Evolutionary conservation across 2,113 vertebrate genomes (phyloP).

Genomic region (Rhegmatorhina hoffmannsi): DNA sequence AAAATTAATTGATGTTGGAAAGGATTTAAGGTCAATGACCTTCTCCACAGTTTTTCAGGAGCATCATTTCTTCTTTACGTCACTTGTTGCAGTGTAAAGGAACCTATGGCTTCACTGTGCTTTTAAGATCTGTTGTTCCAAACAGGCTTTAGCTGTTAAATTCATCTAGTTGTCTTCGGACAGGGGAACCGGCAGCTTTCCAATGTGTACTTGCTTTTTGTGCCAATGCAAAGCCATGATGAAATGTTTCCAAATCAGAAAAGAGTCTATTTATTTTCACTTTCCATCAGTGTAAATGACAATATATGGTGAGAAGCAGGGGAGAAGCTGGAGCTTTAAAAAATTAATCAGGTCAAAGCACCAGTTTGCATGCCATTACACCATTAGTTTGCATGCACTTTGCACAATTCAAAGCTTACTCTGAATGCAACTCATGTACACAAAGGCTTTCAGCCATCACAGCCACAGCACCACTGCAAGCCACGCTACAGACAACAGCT

Average conservation of each 20-base stretch:
- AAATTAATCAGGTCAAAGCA: background rate
- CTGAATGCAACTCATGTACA: constrained; percentile 4
- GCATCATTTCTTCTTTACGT: background rate
- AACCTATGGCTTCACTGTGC: background rate
- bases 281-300: background rate
- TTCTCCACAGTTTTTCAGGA: background rate
- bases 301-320: background rate
- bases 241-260: background rate
- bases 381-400: background rate
- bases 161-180: background rate
- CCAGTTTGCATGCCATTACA: background rate
- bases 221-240: background rate
- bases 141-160: background rate
- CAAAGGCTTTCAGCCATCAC: background rate
- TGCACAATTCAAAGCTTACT: background rate
- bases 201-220: background rate
- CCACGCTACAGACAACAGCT: background rate
- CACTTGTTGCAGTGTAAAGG: background rate
- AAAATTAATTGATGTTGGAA: background rate
- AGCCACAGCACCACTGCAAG: background rate
- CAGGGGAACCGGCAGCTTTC: background rate
- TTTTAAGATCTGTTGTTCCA: background rate
- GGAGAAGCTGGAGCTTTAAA: background rate
- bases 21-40: background rate
- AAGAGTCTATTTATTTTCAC: background rate